Percentiles rank a stretch among this genome's conserved stretches.
phyloP scores from a whole-genome alignment of 2,888 invertebrate species.

The Pristionchus exspectatus region DNA sequence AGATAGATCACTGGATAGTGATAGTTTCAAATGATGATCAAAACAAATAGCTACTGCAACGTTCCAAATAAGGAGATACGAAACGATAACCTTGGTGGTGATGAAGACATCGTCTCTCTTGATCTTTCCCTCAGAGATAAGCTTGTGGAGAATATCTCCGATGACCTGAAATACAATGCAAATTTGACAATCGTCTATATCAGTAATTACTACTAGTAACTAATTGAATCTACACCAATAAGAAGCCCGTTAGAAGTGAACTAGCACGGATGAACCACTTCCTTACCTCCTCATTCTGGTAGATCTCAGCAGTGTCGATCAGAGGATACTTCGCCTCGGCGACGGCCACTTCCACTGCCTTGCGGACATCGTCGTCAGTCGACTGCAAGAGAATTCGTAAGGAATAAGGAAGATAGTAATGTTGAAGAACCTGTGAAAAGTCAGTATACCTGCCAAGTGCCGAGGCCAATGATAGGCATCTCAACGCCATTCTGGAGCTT shows the following conservation, averaged over 20 bases:
- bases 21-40: background rate
- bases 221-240: background rate
- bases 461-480: constrained; percentile 73
- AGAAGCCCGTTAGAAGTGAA: background rate
- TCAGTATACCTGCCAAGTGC: constrained; percentile 67
- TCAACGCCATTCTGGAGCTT: constrained; percentile 68
- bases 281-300: constrained; percentile 86
- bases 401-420: background rate
- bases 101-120: constrained; percentile 89
- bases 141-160: constrained; percentile 86
- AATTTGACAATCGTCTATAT: background rate
- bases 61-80: background rate
- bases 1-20: background rate
- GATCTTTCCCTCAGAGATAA: constrained; percentile 85
- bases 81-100: constrained; percentile 86
- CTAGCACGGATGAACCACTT: background rate
- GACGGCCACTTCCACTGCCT: constrained; percentile 82
- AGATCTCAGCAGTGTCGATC: constrained; percentile 88
- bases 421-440: background rate
- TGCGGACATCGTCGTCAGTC: constrained; percentile 42
- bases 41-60: background rate
- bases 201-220: background rate
- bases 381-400: constrained; percentile 10
- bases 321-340: constrained; percentile 88
- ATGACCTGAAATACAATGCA: constrained; percentile 79